Evolutionary conservation across 2,797 vertebrate genomes (phyloP), one percentile per base, ranked within the genome.

Genomic region (Melopsittacus undulatus): DNA sequence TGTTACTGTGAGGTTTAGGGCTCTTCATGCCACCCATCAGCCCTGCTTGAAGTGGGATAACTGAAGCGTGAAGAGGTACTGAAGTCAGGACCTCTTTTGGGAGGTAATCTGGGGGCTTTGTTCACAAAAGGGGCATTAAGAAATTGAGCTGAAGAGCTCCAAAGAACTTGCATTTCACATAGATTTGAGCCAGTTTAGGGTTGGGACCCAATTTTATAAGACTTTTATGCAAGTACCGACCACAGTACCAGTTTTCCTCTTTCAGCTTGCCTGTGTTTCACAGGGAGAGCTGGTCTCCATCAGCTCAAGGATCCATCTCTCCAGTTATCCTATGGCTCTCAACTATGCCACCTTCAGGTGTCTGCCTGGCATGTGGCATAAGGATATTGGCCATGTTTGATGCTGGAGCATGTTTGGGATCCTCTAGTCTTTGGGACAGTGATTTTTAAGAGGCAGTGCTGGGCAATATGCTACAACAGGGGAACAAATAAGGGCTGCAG

Each of bases 321-420:
- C 32, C 75, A 62, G 34, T 8, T 29, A 3, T 4, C 17, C 24
- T 15, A 4, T 0, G 1, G 51, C 40, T 67, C 15, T 64, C 80
- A 52, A 0, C 5, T 6, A 2, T 15, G 45, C 4, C 64, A 40
- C 0, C 0, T 56, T n/a, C 45, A 32, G 49, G n/a, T n/a, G 57
- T 14, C 45, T 23, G 27, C 14, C 46, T 77, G 62, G 42, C 64
- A n/a, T 3, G 42, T 26, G 38, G 18, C 36, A 45, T 3, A 30
- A 19, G 64, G 34, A 52, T 21, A 23, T 13, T 62, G 69, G 42
- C 34, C 38, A 10, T 29, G 24, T 27, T 32, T 87, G 46, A 32
- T 30, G 51, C 24, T 88, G 89, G 56, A 74, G 30, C 32, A 21
- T 13, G 38, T 9, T 11, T 36, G 21, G 40, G 43, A 13, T 80